These are phyloP conservation scores for Sebastes oblongus DNA, from an alignment of 2,797 vertebrate species.

Conservation along the genomic window DNA sequence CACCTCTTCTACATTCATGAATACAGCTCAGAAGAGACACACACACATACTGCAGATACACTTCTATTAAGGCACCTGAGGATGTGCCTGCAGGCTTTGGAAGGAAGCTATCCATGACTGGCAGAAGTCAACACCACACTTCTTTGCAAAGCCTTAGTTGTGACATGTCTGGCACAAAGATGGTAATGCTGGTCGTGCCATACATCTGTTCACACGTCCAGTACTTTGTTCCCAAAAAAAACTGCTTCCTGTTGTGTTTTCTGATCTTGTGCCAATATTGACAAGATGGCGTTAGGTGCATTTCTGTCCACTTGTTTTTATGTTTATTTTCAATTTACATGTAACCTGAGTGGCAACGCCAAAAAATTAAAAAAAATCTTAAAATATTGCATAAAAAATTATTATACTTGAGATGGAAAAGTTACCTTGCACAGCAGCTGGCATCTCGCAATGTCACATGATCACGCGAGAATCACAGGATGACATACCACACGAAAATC, in stretches of 20 bases:
- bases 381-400: too few species aligned
- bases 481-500: too few species aligned
- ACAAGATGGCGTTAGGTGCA: too few species aligned
- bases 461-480: too few species aligned
- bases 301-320: too few species aligned
- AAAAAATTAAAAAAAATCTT: too few species aligned
- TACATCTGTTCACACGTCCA: background rate
- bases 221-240: background rate
- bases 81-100: background rate
- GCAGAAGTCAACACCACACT: conserved; percentile 10
- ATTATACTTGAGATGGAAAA: too few species aligned
- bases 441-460: too few species aligned
- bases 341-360: too few species aligned
- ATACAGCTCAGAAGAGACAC: background rate
- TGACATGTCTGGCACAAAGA: background rate
- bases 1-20: background rate
- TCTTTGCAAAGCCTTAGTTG: background rate
- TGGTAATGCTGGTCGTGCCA: background rate
- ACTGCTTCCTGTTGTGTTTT: background rate
- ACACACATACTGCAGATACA: background rate
- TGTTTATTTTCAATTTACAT: too few species aligned
- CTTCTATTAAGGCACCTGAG: background rate
- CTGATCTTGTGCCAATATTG: background rate
- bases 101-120: background rate
- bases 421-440: too few species aligned